phyloP scores from a whole-genome alignment of 2,113 vertebrate genomes.

The Pithys albifrons region DNA sequence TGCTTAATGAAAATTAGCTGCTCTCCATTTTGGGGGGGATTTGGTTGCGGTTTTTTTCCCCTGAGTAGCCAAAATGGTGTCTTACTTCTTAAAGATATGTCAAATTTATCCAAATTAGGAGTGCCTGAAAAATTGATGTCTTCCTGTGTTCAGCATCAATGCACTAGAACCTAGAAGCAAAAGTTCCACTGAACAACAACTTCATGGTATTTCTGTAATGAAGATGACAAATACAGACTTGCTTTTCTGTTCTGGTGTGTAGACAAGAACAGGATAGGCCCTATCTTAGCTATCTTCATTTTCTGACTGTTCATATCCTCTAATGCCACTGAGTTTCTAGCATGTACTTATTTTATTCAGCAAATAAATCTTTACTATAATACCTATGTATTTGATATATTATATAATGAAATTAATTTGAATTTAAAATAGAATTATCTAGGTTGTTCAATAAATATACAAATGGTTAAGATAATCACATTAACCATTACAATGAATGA shows the following conservation, averaged over 20 bases:
- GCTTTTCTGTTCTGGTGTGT: background rate
- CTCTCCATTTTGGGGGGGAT: too few species aligned
- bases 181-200: background rate
- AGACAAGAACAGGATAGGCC: background rate
- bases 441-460: background rate
- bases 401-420: background rate
- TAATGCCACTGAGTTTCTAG: background rate
- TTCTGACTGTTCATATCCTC: background rate
- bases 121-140: background rate
- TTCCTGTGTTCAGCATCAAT: background rate
- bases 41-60: background rate
- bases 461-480: conserved; percentile 6
- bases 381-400: background rate
- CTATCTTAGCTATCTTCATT: background rate
- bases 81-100: background rate
- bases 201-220: background rate
- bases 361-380: background rate
- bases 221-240: background rate
- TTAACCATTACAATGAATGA: background rate
- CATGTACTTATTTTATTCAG: background rate
- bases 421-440: background rate
- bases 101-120: background rate
- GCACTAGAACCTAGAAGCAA: background rate
- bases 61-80: accelerated
- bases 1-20: background rate